Conservation (phyloP, 2,888 invertebrate species). For the Nezara viridula region DNA sequence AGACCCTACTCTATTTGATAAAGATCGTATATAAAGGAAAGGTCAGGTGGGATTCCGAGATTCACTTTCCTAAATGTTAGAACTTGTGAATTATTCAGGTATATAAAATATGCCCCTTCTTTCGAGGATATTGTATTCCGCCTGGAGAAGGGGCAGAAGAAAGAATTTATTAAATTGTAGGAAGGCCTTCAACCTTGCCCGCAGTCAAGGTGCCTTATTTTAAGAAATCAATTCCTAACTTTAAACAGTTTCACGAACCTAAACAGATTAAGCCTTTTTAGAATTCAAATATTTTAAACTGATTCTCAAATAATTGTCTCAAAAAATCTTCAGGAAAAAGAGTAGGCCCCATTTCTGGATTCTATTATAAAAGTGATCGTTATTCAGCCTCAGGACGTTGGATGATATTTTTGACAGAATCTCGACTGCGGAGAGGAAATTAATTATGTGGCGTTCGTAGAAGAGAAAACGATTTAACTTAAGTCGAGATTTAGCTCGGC, state of each 20-base stretch:
- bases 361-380: no score
- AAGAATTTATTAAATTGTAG: constrained; percentile 4
- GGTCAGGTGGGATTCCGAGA: neutral
- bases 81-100: constrained; percentile 19
- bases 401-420: no score
- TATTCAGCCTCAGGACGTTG: no score
- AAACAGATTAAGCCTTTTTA: no score
- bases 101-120: constrained; percentile 5
- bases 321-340: no score
- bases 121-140: neutral
- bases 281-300: no score
- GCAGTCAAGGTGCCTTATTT: neutral
- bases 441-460: no score
- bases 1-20: neutral
- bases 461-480: no score
- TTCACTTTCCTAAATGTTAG: neutral
- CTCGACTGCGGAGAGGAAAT: no score
- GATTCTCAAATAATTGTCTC: no score
- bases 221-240: neutral
- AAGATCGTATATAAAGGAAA: neutral
- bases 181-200: neutral
- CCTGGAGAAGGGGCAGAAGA: neutral
- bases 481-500: no score
- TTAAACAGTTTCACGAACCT: neutral
- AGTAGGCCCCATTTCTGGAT: no score